These are phyloP conservation scores for Dolichallabes microphthalmus DNA, from an alignment of 2,113 vertebrate species.

Conservation along the genomic window DNA sequence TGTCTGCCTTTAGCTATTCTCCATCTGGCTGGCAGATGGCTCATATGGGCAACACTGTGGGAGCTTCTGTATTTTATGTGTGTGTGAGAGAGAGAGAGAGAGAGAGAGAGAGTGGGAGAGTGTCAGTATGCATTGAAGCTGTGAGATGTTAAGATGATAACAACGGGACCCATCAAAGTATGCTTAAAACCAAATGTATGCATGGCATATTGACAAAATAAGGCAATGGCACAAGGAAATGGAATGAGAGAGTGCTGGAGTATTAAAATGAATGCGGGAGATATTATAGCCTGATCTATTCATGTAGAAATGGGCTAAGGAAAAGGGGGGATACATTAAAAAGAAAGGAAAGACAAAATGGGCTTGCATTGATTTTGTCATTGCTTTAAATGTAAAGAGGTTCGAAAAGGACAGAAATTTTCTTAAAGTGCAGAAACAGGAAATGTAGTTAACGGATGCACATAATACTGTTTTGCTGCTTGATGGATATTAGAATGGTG, in stretches of 20 bases:
- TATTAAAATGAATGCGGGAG: neutral
- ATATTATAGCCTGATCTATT: neutral
- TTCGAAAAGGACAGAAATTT: neutral
- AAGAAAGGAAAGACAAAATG: neutral
- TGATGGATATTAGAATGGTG: neutral
- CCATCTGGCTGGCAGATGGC: constrained; percentile 53
- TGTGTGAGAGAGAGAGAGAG: constrained; percentile 7
- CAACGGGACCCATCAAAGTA: neutral
- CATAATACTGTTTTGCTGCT: neutral
- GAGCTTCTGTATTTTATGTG: constrained; percentile 31
- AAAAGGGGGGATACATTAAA: neutral
- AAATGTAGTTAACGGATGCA: neutral
- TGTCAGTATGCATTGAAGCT: neutral
- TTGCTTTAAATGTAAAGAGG: neutral
- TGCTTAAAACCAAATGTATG: neutral
- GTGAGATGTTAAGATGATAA: constrained; percentile 8
- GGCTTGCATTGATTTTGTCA: neutral
- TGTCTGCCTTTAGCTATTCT: constrained; percentile 36
- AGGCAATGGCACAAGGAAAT: neutral
- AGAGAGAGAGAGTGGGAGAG: neutral
- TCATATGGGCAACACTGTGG: constrained; percentile 33
- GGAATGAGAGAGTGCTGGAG: neutral
- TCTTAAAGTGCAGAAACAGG: neutral
- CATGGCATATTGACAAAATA: constrained; percentile 1
- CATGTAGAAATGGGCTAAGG: neutral